A percentile compares a stretch with the other conserved stretches of the same genome.
These are phyloP conservation scores for Hermaeophaga mercurialis DNA, from an alignment of 2,888 invertebrate genomes.

Conservation along the genomic window DNA sequence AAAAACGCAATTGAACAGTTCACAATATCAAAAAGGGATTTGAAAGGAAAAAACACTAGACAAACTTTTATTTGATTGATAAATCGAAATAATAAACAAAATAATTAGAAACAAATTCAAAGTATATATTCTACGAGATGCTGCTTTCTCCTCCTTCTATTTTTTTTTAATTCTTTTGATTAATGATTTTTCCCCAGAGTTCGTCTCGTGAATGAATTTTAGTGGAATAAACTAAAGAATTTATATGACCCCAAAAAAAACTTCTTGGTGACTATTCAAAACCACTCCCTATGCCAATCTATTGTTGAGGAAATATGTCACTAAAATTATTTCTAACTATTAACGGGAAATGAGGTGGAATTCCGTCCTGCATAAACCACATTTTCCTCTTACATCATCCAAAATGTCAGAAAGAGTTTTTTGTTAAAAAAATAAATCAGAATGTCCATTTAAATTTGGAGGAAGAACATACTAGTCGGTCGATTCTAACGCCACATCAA, in stretches of 20 bases:
- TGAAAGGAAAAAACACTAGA: too few species aligned
- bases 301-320: neutral
- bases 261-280: neutral
- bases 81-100: too few species aligned
- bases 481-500: neutral
- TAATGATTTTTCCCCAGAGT: too few species aligned
- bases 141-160: too few species aligned
- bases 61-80: too few species aligned
- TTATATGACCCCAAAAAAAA: neutral
- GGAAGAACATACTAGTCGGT: constrained; percentile 4
- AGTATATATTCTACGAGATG: too few species aligned
- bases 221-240: too few species aligned
- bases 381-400: neutral
- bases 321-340: neutral
- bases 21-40: too few species aligned
- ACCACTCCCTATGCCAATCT: neutral
- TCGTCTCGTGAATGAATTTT: too few species aligned
- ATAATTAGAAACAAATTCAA: too few species aligned
- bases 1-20: too few species aligned
- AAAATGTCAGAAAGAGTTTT: neutral
- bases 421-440: neutral
- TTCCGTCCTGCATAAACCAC: neutral
- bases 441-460: neutral
- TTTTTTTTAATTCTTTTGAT: too few species aligned
- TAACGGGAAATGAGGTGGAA: neutral